These are phyloP conservation scores for Lysandra bellargus DNA, from an alignment of 2,888 invertebrate genomes.

Conservation along the genomic window DNA sequence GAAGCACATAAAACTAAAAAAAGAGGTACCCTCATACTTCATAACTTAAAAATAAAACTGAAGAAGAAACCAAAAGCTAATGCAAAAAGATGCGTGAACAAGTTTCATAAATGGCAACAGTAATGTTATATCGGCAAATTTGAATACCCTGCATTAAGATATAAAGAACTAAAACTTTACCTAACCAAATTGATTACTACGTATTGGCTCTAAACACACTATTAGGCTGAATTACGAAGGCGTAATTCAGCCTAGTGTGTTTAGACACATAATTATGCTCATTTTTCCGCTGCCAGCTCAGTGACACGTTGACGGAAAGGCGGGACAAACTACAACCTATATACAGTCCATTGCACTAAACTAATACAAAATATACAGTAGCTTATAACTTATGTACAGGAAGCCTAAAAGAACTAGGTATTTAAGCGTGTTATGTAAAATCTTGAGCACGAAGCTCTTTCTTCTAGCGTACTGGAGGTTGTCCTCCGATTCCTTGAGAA, in stretches of 20 bases:
- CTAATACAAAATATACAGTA: slow-evolving; percentile 3
- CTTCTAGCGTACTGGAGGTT: slow-evolving; percentile 82
- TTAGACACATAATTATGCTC: not conserved
- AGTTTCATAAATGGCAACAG: not conserved
- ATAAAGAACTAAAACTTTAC: too few relatives aligned
- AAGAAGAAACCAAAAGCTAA: not conserved
- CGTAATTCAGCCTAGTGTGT: too few relatives aligned
- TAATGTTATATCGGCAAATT: not conserved
- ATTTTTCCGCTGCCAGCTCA: not conserved
- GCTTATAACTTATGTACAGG: not conserved
- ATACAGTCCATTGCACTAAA: not conserved
- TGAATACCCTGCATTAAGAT: not conserved
- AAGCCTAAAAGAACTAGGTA: not conserved
- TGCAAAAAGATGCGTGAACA: not conserved
- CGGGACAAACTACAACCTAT: not conserved
- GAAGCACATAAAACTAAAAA: not conserved
- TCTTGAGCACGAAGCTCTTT: slow-evolving; percentile 55
- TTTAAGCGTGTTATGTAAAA: slow-evolving; percentile 47
- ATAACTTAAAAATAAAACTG: not conserved
- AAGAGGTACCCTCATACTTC: not conserved
- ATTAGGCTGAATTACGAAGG: too few relatives aligned
- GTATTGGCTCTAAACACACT: too few relatives aligned
- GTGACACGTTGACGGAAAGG: not conserved
- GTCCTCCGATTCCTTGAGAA: slow-evolving; percentile 87
- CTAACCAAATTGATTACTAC: not conserved